Conservation (phyloP, 2,888 invertebrate genomes). For the Dione vanillae region DNA sequence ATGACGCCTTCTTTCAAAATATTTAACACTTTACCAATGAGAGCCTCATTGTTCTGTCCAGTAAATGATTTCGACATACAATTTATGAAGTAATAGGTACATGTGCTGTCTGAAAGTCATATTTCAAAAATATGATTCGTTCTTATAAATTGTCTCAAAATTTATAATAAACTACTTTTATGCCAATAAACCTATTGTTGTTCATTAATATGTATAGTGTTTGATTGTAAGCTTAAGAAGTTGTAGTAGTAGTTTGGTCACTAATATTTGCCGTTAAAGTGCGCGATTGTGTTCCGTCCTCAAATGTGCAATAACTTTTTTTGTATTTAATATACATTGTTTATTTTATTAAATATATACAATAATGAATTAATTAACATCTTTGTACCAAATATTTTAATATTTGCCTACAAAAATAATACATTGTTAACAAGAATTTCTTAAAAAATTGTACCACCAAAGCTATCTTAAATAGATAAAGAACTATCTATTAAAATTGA, state of each 20-base stretch:
- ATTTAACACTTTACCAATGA: slow-evolving; percentile 17
- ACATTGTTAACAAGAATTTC: not conserved
- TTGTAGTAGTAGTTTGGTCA: too few relatives aligned
- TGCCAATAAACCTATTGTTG: too few relatives aligned
- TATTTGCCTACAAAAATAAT: not conserved
- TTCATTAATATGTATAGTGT: too few relatives aligned
- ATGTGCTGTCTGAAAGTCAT: not conserved
- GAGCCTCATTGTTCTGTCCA: not conserved
- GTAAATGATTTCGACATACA: not conserved
- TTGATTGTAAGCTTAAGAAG: too few relatives aligned
- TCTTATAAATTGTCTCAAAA: not conserved
- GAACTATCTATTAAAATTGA: not conserved
- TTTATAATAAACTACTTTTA: too few relatives aligned
- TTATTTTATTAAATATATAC: too few relatives aligned
- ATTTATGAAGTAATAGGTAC: not conserved
- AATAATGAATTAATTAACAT: too few relatives aligned
- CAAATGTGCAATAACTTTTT: too few relatives aligned
- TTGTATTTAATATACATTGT: too few relatives aligned
- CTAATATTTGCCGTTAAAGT: too few relatives aligned
- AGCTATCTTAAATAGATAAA: not conserved
- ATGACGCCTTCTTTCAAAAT: slow-evolving; percentile 14
- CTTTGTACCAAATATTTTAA: too few relatives aligned
- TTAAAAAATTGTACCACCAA: not conserved
- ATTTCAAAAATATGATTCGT: not conserved
- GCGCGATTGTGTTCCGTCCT: too few relatives aligned